These are phyloP conservation scores for Argyrosomus japonicus DNA, from an alignment of 2,113 vertebrate species.

Conservation along the genomic window DNA sequence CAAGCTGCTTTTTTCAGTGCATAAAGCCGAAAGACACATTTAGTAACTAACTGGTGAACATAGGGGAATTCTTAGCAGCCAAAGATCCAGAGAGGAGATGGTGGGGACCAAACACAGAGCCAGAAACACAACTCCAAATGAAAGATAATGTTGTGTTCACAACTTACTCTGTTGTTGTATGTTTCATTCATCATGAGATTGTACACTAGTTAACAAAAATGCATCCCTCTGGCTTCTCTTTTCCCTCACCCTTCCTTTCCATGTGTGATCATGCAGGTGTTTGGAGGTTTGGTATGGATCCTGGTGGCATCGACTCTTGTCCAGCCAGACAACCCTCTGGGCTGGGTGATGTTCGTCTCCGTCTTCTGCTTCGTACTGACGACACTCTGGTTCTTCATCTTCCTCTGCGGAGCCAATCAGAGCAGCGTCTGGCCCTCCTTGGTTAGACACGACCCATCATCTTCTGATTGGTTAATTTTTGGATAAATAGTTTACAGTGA, in stretches of 20 bases:
- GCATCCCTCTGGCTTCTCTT: neutral
- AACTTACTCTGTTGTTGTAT: too few species aligned
- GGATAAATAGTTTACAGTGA: neutral
- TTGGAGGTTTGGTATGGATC: slow-evolving; percentile 89
- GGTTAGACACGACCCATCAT: slow-evolving; percentile 76
- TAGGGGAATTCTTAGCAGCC: too few species aligned
- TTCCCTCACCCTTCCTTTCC: too few species aligned
- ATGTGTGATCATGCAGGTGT: slow-evolving; percentile 77
- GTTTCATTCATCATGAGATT: too few species aligned
- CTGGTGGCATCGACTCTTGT: slow-evolving; percentile 83
- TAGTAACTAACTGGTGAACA: too few species aligned
- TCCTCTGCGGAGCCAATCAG: slow-evolving; percentile 81
- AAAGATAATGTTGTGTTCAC: too few species aligned
- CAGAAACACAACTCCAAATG: neutral
- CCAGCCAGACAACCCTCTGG: slow-evolving; percentile 44
- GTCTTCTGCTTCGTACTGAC: slow-evolving; percentile 88
- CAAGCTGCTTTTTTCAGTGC: too few species aligned
- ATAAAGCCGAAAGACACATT: too few species aligned
- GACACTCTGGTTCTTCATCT: slow-evolving; percentile 82
- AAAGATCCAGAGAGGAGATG: too few species aligned
- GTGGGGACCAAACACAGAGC: too few species aligned
- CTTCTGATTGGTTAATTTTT: neutral
- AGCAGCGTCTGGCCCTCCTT: slow-evolving; percentile 82
- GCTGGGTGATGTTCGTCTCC: slow-evolving; percentile 91
- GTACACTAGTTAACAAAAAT: too few species aligned